A percentile compares a stretch with the other conserved stretches of the same genome.
phyloP scores from a whole-genome alignment of 2,888 invertebrate species.

The Pasiphila rectangulata region DNA sequence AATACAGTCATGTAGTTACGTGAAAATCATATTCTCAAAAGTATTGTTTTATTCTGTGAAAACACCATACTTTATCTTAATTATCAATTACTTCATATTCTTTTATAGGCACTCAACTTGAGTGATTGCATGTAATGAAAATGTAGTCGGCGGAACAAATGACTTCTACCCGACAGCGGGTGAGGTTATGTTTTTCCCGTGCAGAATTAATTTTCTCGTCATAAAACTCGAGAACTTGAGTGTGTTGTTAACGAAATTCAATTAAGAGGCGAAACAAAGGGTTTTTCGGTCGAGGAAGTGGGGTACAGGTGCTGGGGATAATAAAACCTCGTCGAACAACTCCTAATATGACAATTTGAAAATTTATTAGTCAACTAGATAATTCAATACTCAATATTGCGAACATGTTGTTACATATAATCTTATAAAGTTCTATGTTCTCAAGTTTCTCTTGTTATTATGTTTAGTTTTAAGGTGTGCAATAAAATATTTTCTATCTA shows the following conservation, averaged over 20 bases:
- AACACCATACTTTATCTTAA: conserved; percentile 9
- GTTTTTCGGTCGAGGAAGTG: background rate
- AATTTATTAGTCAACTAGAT: too few species aligned
- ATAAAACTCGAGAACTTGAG: conserved; percentile 51
- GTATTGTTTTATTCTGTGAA: background rate
- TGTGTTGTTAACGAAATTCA: conserved; percentile 56
- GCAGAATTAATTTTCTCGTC: conserved; percentile 55
- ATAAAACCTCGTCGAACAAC: background rate
- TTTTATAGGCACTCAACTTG: conserved; percentile 54
- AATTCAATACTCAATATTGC: too few species aligned
- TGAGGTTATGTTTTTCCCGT: conserved; percentile 33
- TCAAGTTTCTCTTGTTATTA: too few species aligned
- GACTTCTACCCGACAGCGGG: conserved; percentile 33
- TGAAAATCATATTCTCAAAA: too few species aligned
- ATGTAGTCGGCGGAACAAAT: conserved; percentile 44
- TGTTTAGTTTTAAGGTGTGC: too few species aligned
- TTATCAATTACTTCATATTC: conserved; percentile 26
- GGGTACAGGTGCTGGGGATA: background rate
- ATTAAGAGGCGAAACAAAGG: conserved; percentile 34
- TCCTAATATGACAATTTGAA: too few species aligned
- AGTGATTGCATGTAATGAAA: conserved; percentile 56
- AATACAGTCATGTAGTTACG: too few species aligned
- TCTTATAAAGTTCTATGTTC: too few species aligned
- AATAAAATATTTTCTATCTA: too few species aligned
- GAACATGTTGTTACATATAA: too few species aligned